phyloP scores from a whole-genome alignment of 64 coral and sea anemone genomes.

The Trachythela sp. region DNA sequence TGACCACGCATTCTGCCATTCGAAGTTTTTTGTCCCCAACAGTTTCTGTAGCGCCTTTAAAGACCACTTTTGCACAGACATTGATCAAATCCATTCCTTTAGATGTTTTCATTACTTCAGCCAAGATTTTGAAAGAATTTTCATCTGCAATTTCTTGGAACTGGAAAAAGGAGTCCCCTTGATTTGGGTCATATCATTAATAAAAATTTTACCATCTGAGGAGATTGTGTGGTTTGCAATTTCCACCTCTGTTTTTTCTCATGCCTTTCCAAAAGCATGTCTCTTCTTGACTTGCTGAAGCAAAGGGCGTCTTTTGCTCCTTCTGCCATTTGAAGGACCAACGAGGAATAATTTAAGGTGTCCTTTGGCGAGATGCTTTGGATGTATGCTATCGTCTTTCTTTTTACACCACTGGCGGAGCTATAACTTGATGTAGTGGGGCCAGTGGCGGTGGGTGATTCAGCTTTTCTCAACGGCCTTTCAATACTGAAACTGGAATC shows the following conservation, averaged over 20 bases:
- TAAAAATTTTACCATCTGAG: conserved; percentile 17
- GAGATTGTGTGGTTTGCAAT: conserved; percentile 26
- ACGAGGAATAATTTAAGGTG: conserved; percentile 36
- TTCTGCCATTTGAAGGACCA: conserved; percentile 28
- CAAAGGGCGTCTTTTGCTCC: conserved; percentile 24
- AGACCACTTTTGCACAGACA: conserved; percentile 29
- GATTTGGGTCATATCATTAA: conserved; percentile 44
- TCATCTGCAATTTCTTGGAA: not conserved
- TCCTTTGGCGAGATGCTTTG: conserved; percentile 43
- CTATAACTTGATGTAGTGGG: too few relatives aligned
- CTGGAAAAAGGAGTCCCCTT: conserved; percentile 25
- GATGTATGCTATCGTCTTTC: conserved; percentile 33
- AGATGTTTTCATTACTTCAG: conserved; percentile 17
- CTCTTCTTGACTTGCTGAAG: conserved; percentile 31
- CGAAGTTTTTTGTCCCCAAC: conserved; percentile 35
- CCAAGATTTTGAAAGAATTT: not conserved
- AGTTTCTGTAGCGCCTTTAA: conserved; percentile 27
- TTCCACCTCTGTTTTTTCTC: conserved; percentile 31
- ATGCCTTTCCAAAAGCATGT: conserved; percentile 23
- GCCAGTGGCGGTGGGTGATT: not conserved
- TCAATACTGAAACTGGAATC: not conserved
- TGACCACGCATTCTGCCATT: conserved; percentile 37
- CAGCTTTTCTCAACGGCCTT: not conserved
- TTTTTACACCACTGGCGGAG: not conserved
- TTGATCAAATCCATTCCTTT: conserved; percentile 8